Base-by-base conservation (phyloP, 2,797 vertebrate genomes). In the Spheniscus humboldti region DNA sequence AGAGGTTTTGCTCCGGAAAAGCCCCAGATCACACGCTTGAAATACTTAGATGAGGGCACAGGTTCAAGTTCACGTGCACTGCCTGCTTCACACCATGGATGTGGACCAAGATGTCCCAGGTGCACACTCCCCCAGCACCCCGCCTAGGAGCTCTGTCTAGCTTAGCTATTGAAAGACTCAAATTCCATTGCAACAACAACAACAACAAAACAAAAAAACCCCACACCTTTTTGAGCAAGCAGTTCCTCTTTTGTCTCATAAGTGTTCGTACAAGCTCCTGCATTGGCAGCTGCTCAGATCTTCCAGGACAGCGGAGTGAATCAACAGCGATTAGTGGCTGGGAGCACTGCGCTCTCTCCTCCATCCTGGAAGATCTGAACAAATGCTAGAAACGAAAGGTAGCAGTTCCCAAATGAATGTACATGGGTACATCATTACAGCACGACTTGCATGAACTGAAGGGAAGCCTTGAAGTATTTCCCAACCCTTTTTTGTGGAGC, bases 261-360 rank as follows among this genome's bases (percentile, higher is more conserved):
- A 73, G 33, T 50, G 41, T 93, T 91, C n/a, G 1, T 83, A 64
- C 48, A 92, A 17, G n/a, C 56, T 91, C 33, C 72, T 92, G 37
- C 39, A 22, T 23, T 90, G 76, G 78, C 90, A 94, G 79, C 69
- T 3, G 1, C 69, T 88, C 57, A 55, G 48, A 43, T 94, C 76
- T 72, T 72, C 62, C 1, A 6, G 76, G 82, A 75, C 68, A 90
- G 85, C 91, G 48, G 59, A 92, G 72, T 80, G 75, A 90, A 92
- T 91, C 95, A 94, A 91, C 76, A 86, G 73, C 82, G 86, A 50
- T 90, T 94, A 94, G 82, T 75, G 57, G 62, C 75, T 94, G 90
- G 91, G 64, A 92, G 76, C 66, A 39, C 82, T 90, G 72, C 41
- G 43, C 41, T 82, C 72, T 82, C 35, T 72, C 55, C 75, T 96